Conservation (phyloP, 2,797 vertebrate genomes). For the Diglossa cyanea region DNA sequence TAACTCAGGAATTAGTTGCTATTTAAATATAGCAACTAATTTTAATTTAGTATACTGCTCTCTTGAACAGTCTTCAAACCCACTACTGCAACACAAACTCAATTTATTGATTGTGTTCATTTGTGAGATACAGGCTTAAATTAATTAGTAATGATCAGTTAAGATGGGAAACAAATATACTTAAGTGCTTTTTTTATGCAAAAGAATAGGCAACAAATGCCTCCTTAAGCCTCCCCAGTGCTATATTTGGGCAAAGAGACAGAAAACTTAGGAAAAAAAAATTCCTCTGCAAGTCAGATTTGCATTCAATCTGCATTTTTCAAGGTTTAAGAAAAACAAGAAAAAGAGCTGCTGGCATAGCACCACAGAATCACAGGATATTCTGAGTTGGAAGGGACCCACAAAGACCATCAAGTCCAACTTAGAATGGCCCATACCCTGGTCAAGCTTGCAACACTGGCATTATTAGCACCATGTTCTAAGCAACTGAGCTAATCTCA, state of each 20-base stretch:
- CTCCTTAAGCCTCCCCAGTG: not conserved
- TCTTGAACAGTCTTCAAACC: not conserved
- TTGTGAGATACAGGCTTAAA: not conserved
- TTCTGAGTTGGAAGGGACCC: not conserved
- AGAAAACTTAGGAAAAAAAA: not conserved
- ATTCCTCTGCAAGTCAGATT: slow-evolving; percentile 10
- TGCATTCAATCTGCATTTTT: slow-evolving; percentile 1
- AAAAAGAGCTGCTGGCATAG: not conserved
- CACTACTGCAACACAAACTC: not conserved
- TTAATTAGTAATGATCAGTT: not conserved
- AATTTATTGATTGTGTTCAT: not conserved
- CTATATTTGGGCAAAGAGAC: not conserved
- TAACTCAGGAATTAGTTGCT: too few species aligned
- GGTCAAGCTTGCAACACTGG: not conserved
- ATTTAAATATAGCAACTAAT: not conserved
- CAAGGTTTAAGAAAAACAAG: not conserved
- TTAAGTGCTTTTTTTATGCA: not conserved
- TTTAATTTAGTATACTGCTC: not conserved
- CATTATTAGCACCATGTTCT: not conserved
- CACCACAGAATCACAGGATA: not conserved
- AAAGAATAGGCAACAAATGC: not conserved
- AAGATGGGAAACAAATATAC: not conserved
- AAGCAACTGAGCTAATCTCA: not conserved
- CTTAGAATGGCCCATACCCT: not conserved
- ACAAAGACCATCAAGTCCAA: not conserved